A percentile compares a stretch with the other conserved stretches of the same genome.
Conservation (phyloP, 2,113 vertebrate species). For the Lutjanus erythropterus region DNA sequence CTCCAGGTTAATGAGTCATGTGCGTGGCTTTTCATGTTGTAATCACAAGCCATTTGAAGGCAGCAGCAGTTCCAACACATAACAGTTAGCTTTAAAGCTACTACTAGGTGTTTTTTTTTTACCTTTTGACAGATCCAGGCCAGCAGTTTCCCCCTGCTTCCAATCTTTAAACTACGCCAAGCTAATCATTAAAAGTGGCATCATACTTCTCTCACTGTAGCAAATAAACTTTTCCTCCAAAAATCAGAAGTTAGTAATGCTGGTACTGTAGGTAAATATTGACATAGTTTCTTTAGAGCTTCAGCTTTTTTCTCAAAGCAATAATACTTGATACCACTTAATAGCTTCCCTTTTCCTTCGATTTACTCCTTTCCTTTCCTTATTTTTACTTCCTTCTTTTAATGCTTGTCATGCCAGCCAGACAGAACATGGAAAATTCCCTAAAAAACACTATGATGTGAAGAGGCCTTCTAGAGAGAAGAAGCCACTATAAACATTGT, state of each 20-base stretch:
- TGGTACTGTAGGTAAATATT: background rate
- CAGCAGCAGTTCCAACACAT: too few relatives aligned
- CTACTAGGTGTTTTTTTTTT: background rate
- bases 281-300: background rate
- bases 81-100: background rate
- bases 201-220: background rate
- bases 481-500: background rate
- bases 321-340: background rate
- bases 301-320: background rate
- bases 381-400: conserved; percentile 27
- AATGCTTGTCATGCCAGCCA: background rate
- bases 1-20: too few relatives aligned
- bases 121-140: background rate
- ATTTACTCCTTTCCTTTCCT: conserved; percentile 1
- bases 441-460: background rate
- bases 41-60: too few relatives aligned
- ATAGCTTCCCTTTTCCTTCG: conserved; percentile 12
- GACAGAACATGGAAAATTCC: conserved; percentile 24
- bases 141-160: background rate
- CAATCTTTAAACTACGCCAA: background rate
- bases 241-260: background rate
- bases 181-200: background rate
- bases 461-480: background rate
- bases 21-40: too few relatives aligned
- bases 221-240: background rate